Evolutionary conservation across 1,140 invertebrate species (phyloP), one percentile per base, ranked within the genome.

Genomic region (Pseudomyrmex sp.): DNA sequence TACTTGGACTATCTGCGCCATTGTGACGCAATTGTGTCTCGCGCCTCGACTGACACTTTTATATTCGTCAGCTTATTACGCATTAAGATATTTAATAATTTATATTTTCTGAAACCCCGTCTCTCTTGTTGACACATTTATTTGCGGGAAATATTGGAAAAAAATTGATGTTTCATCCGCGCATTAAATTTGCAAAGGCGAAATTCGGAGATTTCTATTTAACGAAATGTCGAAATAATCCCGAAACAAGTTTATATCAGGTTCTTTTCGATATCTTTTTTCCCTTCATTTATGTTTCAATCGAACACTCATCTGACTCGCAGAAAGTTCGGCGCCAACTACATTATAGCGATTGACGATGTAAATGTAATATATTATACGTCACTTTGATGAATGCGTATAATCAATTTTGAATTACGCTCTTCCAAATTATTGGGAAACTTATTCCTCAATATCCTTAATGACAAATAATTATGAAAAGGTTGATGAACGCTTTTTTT

Each of bases 141-240:
- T 35, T 35, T 35, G 35, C 35, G 35, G 0, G 35, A 35, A 35
- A 35, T 35, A 35, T 35, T 35, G 1, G 26, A 5, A 2, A 26
- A 35, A 35, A 7, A 35, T 35, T 35, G 35, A 35, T 35, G 35
- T 35, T 7, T 35, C 35, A 35, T 35, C 35, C 35, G 4, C 2
- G 18, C 12, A 35, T 15, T 52, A 65, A 8, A 66, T 65, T 65
- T 74, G 35, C 35, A 48, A 56, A 35, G 13, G 44, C 15, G 15
- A 13, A 46, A 26, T 75, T 48, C 15, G 4, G 18, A 54, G 10
- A 35, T 35, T 35, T 7, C 35, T 8, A 70, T 61, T 48, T 12
- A 8, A 2, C 35, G 48, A 65, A 65, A 76, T 76, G 74, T 48
- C 52, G 15, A 66, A 66, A 18, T 66, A 76, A 76, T 66, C 23